Evolutionary conservation across 2,888 invertebrate genomes (phyloP), one percentile per base, ranked within the genome.

Genomic region (Drosophila rellima): DNA sequence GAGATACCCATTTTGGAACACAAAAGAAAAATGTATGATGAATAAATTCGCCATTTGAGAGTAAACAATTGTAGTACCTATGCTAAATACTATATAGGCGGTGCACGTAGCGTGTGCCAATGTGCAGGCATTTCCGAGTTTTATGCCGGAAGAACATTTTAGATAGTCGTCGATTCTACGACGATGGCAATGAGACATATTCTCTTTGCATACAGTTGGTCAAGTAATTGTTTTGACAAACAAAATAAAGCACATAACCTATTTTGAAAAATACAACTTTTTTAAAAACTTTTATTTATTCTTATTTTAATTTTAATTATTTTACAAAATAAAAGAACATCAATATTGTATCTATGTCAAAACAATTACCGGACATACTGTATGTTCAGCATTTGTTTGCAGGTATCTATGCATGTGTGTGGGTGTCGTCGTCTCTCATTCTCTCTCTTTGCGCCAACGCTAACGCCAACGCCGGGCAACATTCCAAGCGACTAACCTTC

Each of bases 401-500:
- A 39, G 26, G 51, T 52, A 3, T 55, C 8, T 69, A 8, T 37
- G 52, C 33, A 18, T 54, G 44, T 50, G 47, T 50, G 54, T 64
- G 75, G 56, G 60, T 57, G 64, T 48, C 11, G 40, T 42, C 44
- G 37, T 50, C 40, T 40, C 26, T 33, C 31, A 51, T 15, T 17
- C 42, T 8, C 50, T 55, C 62, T 39, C 40, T 60, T 42, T 55
- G 71, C 77, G 74, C 73, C 74, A 78, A 75, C 78, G 73, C 74
- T 63, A 42, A 73, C 79, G 80, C 79, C 79, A 80, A 80, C 86
- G 78, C 83, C 80, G 70, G 74, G 74, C 80, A 86, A 56, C 83
- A 81, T 81, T 81, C 81, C 86, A 77, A 82, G 67, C 86, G 75
- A 74, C 82, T 82, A 82, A 82, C 82, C 82, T 82, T 82, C 82